Evolutionary conservation across 1,140 invertebrate species (phyloP).

Genomic region (Danaus plexippus): DNA sequence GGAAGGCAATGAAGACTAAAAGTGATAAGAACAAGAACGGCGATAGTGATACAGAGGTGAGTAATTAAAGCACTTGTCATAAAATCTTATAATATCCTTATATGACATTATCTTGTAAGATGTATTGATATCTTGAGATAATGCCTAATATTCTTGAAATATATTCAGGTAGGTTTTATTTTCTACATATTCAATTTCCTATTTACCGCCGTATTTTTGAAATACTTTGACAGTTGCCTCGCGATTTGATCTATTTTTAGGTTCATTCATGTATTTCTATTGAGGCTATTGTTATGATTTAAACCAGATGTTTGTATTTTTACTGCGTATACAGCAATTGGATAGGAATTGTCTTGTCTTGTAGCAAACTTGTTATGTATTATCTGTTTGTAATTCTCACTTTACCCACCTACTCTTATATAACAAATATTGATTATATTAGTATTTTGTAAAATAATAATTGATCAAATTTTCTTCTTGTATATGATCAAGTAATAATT

Average conservation of each 20-base stretch:
- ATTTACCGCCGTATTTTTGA: slow-evolving; percentile 7
- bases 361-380: no score
- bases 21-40: slow-evolving; percentile 61
- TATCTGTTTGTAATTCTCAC: no score
- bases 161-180: slow-evolving; percentile 2
- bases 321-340: no score
- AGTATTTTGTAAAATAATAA: no score
- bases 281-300: no score
- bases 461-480: no score
- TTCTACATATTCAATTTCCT: slow-evolving; percentile 2
- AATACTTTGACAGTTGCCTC: slow-evolving; percentile 24
- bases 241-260: slow-evolving; percentile 22
- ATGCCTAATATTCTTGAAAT: background rate
- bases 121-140: no score
- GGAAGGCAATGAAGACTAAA: slow-evolving; percentile 67
- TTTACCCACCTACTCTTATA: no score
- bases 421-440: no score
- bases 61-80: slow-evolving; percentile 22
- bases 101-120: background rate
- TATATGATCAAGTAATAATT: no score
- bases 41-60: slow-evolving; percentile 57
- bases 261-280: slow-evolving; percentile 9
- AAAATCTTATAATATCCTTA: slow-evolving; percentile 12
- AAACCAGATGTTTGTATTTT: no score
- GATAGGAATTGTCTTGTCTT: no score